These are phyloP conservation scores for Tribolium freemani DNA, from an alignment of 2,888 invertebrate genomes.

Conservation along the genomic window DNA sequence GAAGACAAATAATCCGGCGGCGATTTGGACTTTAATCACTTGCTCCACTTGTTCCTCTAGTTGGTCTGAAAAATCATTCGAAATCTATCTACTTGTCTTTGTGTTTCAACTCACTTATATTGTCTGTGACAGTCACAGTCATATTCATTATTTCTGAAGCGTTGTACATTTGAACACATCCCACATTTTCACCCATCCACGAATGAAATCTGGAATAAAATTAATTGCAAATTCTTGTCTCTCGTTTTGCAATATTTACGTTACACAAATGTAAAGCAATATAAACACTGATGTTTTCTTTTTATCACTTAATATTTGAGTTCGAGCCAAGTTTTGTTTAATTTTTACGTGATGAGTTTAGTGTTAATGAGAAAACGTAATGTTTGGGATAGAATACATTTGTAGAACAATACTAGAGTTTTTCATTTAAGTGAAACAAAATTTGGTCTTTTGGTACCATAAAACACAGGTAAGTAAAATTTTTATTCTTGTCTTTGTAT, in stretches of 20 bases:
- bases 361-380: not conserved
- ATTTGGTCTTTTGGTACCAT: too few species aligned
- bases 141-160: constrained; percentile 26
- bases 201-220: constrained; percentile 16
- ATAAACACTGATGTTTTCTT: not conserved
- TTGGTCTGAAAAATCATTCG: not conserved
- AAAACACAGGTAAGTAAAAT: too few species aligned
- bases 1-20: constrained; percentile 28
- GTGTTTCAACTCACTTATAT: constrained; percentile 6
- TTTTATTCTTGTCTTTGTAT: too few species aligned
- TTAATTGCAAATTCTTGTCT: not conserved
- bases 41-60: not conserved
- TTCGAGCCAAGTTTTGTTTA: not conserved
- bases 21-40: constrained; percentile 12
- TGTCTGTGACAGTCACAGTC: constrained; percentile 20
- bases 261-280: not conserved
- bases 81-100: not conserved
- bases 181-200: constrained; percentile 7
- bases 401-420: too few species aligned
- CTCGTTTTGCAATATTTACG: too few species aligned
- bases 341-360: not conserved
- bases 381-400: not conserved
- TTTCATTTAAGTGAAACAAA: too few species aligned
- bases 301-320: not conserved
- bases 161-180: constrained; percentile 28